These are phyloP conservation scores for Mycalesis mineus DNA, from an alignment of 2,888 invertebrate genomes.

Conservation along the genomic window DNA sequence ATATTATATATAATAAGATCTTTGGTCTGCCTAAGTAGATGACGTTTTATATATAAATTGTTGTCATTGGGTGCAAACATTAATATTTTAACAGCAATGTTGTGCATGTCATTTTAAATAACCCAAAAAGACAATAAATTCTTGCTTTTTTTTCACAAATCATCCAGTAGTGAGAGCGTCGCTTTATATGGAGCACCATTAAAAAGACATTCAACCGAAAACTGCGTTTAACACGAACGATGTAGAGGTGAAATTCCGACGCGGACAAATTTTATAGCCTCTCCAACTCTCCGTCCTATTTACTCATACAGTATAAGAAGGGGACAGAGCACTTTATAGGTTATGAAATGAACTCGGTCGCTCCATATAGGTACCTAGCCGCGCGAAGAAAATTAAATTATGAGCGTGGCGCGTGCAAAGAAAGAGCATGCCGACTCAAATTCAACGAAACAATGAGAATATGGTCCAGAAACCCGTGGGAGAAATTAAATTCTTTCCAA, in stretches of 20 bases:
- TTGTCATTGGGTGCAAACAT: no score
- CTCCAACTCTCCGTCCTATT: conserved; percentile 41
- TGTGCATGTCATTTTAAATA: not conserved
- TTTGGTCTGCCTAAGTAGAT: no score
- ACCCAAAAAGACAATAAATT: not conserved
- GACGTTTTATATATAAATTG: no score
- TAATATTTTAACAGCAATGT: not conserved
- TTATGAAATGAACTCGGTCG: conserved; percentile 72
- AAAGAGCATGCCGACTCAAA: conserved; percentile 53
- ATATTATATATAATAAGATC: no score
- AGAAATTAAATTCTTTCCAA: not conserved
- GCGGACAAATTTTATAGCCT: conserved; percentile 45
- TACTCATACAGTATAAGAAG: conserved; percentile 37
- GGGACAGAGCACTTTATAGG: conserved; percentile 64
- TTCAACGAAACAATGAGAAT: conserved; percentile 18
- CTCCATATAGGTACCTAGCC: conserved; percentile 52
- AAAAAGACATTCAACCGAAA: conserved; percentile 50
- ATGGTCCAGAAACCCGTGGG: not conserved
- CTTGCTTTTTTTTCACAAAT: not conserved
- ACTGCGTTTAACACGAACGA: conserved; percentile 42
- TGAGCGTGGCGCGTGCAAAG: conserved; percentile 60
- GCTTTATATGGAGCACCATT: conserved; percentile 53
- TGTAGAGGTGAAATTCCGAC: conserved; percentile 57
- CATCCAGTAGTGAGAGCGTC: not conserved
- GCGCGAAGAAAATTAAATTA: conserved; percentile 70